These are phyloP conservation scores for Hiodon alosoides DNA, from an alignment of 2,113 vertebrate genomes.

Conservation along the genomic window DNA sequence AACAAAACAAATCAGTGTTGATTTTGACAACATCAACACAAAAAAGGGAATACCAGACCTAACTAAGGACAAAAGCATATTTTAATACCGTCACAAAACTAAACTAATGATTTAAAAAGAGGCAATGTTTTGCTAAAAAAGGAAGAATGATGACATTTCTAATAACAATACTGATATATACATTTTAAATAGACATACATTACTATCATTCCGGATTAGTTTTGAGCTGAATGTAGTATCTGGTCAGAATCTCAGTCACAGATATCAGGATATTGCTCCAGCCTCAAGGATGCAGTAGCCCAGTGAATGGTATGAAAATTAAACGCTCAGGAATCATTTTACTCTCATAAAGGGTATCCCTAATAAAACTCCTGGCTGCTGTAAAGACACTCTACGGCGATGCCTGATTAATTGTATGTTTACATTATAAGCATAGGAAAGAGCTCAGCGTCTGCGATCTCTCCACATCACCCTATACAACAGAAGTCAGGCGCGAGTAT, in stretches of 20 bases:
- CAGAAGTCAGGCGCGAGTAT: no score
- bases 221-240: no score
- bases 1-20: conserved; percentile 52
- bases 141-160: no score
- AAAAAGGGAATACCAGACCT: background rate
- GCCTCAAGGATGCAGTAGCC: conserved; percentile 27
- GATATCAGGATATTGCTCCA: conserved; percentile 9
- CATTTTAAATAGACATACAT: no score
- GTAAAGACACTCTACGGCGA: conserved; percentile 64
- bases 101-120: no score
- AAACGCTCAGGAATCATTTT: conserved; percentile 70
- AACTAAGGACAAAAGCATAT: no score
- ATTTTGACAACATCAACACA: conserved; percentile 44
- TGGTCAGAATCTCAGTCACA: no score
- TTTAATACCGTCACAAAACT: no score
- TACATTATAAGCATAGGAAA: conserved; percentile 63
- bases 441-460: conserved; percentile 26
- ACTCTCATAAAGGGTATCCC: conserved; percentile 65
- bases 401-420: conserved; percentile 70
- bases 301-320: conserved; percentile 52
- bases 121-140: no score
- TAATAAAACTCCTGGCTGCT: conserved; percentile 68
- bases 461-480: no score
- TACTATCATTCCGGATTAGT: no score
- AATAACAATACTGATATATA: no score